A percentile compares a stretch with the other conserved stretches of the same genome.
Conservation (phyloP, 2,797 vertebrate species). For the Brachyalestes nurse region DNA sequence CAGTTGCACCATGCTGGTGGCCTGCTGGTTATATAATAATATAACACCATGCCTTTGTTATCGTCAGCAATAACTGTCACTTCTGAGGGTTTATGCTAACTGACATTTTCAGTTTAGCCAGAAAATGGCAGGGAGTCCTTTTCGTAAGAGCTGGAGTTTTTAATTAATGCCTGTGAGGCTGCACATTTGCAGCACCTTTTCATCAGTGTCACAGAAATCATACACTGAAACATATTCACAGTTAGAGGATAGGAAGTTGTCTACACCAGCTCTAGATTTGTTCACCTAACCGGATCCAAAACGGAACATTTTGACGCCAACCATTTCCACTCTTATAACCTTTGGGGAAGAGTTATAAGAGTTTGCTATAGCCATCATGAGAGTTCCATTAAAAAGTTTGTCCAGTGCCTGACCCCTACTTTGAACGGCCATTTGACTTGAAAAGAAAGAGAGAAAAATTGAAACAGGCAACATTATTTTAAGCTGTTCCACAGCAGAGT, state of each 20-base stretch:
- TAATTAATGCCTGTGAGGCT: neutral
- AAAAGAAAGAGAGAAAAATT: neutral
- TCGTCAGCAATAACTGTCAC: too few relatives aligned
- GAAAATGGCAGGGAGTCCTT: neutral
- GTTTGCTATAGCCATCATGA: neutral
- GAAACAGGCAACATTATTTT: neutral
- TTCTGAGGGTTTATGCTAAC: neutral
- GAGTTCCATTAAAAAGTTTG: neutral
- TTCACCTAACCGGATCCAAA: neutral
- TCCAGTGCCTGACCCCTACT: neutral
- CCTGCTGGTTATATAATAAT: too few relatives aligned
- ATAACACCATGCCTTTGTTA: neutral
- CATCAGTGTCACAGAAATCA: neutral
- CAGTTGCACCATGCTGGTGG: too few relatives aligned
- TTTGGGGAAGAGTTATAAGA: neutral
- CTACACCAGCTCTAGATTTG: neutral
- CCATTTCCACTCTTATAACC: neutral
- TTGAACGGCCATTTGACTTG: constrained; percentile 5
- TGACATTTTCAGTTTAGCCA: neutral
- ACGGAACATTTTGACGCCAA: neutral
- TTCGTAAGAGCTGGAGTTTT: neutral
- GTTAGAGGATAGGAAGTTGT: neutral
- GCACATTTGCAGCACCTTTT: neutral
- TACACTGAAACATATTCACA: neutral
- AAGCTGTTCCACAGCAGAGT: neutral